Evolutionary conservation across 35 echinoderm and acorn worm species (phyloP), one percentile per base, ranked within the genome.

Genomic region (Apostichopus japonicus): DNA sequence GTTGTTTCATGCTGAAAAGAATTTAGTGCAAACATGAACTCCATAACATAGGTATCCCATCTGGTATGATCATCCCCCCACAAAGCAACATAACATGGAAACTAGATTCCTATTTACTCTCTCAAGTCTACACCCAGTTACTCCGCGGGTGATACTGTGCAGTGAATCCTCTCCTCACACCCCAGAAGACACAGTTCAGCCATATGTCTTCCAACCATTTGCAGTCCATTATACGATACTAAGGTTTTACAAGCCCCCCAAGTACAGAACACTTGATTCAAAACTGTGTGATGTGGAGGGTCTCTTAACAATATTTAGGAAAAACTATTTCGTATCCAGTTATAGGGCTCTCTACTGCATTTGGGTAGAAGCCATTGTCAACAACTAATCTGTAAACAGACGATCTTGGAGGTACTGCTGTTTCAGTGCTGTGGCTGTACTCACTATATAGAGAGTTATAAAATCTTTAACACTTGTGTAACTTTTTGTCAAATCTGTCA

Each of bases 71-170:
- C 71, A 24, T 10, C 0, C 62, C 62, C 33, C 22, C 13, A 55
- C 54, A 63, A 90, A 90, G 33, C 57, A 71, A 70, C 86, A 89
- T 10, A 89, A 9, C 86, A 89, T 89, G 27, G 61, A 89, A 17
- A 89, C 65, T 8, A 89, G 23, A 55, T 89, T 89, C 22, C 86
- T n/a, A 56, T 89, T 89, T 0, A 89, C 86, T 11, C 86, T 65
- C 14, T 89, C 56, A 24, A n/a, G n/a, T n/a, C n/a, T n/a, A n/a
- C n/a, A 89, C 63, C 86, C 86, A 89, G 15, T 89, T 72, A 53
- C 33, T 44, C 33, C 0, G 51, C 14, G 7, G 53, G 83, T 86
- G n/a, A 52, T 14, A 86, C 8, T 0, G 83, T 9, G 10, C 56
- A 21, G 83, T 86, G 54, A 86, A 86, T 23, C 0, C 55, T 23